Evolutionary conservation across 1,140 invertebrate genomes (phyloP), one percentile per base, ranked within the genome.

Genomic region (Globodera ellingtonae): DNA sequence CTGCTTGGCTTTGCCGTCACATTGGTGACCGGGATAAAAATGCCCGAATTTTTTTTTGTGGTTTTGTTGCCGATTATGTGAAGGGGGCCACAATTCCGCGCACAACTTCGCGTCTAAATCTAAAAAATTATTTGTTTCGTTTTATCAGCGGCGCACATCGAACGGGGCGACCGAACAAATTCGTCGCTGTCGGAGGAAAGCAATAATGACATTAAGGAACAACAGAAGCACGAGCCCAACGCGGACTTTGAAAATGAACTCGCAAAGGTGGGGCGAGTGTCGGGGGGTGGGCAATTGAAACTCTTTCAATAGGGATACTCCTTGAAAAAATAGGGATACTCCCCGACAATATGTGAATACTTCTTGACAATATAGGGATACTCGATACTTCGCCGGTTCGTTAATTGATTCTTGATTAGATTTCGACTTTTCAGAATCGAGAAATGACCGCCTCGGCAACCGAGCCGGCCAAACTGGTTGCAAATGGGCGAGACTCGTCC

Each of bases 71-170:
- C 35, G 35, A 1, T 35, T 35, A 35, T 35, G 35, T 35, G 35
- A 35, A 35, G 35, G 35, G 35, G 35, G 35, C 35, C 35, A 35
- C 35, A 35, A 35, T 35, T 35, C 3, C 35, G 35, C 35, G 35
- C 35, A 35, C 35, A 35, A 2, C 1, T 35, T 35, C 35, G 3
- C 35, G 35, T 35, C 35, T 35, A 35, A 35, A 35, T 35, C 35
- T 3, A 3, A 35, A 52, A 35, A 47, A 10, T 46, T 50, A 65
- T 56, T 59, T 44, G 18, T 18, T 15, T 24, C 66, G 81, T 18
- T 15, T 15, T 72, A 81, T 79, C 65, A 85, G 84, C 76, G 18
- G 84, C 79, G 15, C 82, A 87, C 52, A 87, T 89, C 72, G 87
- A 87, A 79, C 70, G 87, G 66, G 87, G 84, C 15, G 71, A 80